These are phyloP conservation scores for Pyrrhosoma nymphula DNA, from an alignment of 2,888 invertebrate species.

Conservation along the genomic window DNA sequence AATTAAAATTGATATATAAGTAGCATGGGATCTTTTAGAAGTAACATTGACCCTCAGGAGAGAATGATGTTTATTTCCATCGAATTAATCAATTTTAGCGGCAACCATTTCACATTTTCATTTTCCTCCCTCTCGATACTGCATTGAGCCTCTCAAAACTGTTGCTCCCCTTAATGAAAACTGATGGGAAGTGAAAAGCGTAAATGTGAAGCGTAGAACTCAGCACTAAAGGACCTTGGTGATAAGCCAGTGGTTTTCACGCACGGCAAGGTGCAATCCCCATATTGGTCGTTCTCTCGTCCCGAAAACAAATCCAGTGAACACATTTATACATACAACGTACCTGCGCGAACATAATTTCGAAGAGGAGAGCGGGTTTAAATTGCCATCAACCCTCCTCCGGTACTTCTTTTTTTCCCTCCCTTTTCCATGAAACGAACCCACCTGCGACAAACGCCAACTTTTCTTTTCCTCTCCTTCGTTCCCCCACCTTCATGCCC, in stretches of 20 bases:
- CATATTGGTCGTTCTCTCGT: background rate
- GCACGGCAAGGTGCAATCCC: background rate
- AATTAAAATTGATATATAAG: too few relatives aligned
- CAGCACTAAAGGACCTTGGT: background rate
- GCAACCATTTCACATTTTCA: too few relatives aligned
- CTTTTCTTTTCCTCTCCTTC: too few relatives aligned
- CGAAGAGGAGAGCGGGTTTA: background rate
- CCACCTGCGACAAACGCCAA: background rate
- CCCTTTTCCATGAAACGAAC: background rate
- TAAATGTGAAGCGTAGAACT: background rate
- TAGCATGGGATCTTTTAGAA: too few relatives aligned
- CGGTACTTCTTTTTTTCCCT: background rate
- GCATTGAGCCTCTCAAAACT: background rate
- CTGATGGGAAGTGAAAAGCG: too few relatives aligned
- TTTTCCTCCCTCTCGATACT: background rate
- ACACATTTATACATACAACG: background rate
- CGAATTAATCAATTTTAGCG: too few relatives aligned
- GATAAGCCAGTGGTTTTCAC: background rate
- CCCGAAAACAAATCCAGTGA: background rate
- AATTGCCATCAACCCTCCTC: background rate
- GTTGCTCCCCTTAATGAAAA: too few relatives aligned
- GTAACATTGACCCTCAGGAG: too few relatives aligned
- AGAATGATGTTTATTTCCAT: too few relatives aligned
- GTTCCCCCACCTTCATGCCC: conserved; percentile 6
- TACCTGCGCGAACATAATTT: background rate